These are phyloP conservation scores for Ptychodera flava DNA, from an alignment of 35 echinoderm and acorn worm genomes.

Conservation along the genomic window DNA sequence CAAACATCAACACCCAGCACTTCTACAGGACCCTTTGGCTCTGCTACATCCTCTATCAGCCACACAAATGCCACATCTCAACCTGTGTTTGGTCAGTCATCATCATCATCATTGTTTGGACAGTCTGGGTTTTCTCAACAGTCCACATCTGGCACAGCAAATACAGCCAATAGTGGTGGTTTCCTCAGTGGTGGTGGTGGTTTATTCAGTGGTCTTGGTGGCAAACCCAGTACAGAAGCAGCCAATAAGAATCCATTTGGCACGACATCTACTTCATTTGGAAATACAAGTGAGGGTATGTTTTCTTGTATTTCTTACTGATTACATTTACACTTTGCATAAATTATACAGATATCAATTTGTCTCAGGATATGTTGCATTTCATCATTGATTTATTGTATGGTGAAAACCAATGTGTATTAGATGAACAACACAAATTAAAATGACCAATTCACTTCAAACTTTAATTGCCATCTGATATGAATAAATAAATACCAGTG, in stretches of 20 bases:
- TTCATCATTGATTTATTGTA: too few species aligned
- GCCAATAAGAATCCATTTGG: conserved; percentile 92
- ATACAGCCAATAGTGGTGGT: background rate
- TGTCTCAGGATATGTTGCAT: too few species aligned
- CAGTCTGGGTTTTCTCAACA: background rate
- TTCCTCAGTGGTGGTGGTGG: conserved; percentile 15
- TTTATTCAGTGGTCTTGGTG: conserved; percentile 79
- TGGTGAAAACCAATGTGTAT: too few species aligned
- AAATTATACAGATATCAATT: too few species aligned
- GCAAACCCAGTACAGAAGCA: conserved; percentile 78
- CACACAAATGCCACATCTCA: too few species aligned
- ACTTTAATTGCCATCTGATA: too few species aligned
- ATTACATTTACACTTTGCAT: too few species aligned
- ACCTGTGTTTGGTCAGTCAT: conserved; percentile 38
- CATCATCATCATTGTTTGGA: conserved; percentile 29
- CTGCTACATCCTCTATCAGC: background rate
- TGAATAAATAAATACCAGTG: too few species aligned
- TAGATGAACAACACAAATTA: too few species aligned
- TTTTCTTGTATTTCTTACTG: too few species aligned
- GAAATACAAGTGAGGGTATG: conserved; percentile 13
- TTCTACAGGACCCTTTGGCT: conserved; percentile 18
- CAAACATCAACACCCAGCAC: background rate
- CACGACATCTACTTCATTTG: background rate
- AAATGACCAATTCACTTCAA: too few species aligned
- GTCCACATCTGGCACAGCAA: background rate